Base-by-base conservation (phyloP, 1,140 invertebrate species). In the Leptoteleia sp. region DNA sequence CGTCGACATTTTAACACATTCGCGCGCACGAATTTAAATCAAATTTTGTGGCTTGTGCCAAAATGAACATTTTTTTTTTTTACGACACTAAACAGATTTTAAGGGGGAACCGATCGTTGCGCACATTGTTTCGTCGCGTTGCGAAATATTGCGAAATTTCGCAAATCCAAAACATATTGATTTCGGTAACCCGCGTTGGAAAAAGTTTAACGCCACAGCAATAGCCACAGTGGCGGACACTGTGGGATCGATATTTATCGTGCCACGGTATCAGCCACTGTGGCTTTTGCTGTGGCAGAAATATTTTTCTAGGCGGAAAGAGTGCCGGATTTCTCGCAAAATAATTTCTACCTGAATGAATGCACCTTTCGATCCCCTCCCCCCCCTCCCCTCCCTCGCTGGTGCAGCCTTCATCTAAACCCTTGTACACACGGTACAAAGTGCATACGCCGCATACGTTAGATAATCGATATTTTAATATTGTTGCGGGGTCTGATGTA, bases 381-480 rank as follows among this genome's bases (percentile, higher is more conserved):
- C n/a, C n/a, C n/a, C n/a, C n/a, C n/a, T n/a, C n/a, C n/a, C n/a
- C n/a, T n/a, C n/a, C n/a, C n/a, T n/a, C n/a, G n/a, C n/a, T n/a
- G n/a, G n/a, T n/a, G n/a, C n/a, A n/a, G 22, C 79, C 86, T 83
- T 84, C 81, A 84, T 81, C 72, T 71, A 78, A 84, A 81, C 85
- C 85, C 84, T 83, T 81, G 79, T 81, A 59, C 22, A 43, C 71
- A 52, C 52, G 52, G 76, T 78, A 87, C 88, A 89, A 89, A 89
- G 88, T 89, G 87, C 88, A 89, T 89, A 84, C 88, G 84, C 84
- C 84, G 86, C 87, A 89, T 89, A 88, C 88, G 81, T 87, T 83
- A 82, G 82, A 84, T 84, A 87, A 90, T 90, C 87, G 83, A 90
- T 90, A 89, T 88, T 90, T 90, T 89, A 90, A 89, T 89, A 89